Evolutionary conservation across 1,140 invertebrate genomes (phyloP), one percentile per base, ranked within the genome.

Genomic region (Solenopsis fugax): DNA sequence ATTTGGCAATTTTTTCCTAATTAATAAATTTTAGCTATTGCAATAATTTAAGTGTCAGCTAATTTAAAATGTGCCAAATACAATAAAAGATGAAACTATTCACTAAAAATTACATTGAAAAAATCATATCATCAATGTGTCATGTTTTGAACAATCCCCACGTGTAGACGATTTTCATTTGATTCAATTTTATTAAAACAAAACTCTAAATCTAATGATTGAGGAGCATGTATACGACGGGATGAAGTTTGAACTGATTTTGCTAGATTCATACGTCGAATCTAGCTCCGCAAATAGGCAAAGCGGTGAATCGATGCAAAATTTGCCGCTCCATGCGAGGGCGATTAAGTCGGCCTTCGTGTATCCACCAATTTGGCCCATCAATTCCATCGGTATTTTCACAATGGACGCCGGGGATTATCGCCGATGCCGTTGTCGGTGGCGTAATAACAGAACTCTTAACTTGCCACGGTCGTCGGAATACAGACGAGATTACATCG

Each of bases 381-480:
- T 71, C 64, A 71, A 56, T 81, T 45, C 21, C 37, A 45, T 45
- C 50, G 65, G 18, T 56, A 45, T 29, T 16, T 72, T 81, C 52
- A 60, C 60, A 67, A 80, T 18, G 24, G 56, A 41, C 9, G 50
- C n/a, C 58, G 18, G 7, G 7, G 34, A 71, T 81, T 56, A 81
- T 60, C 64, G 77, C 41, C 52, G 24, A 73, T 24, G 29, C 29
- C 12, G 37, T 7, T 41, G 10, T 13, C 58, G 5, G 24, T 56
- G 34, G 24, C 78, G 54, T 50, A 73, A 73, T 84, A 84, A 84
- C 41, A 75, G 54, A 73, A 50, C 41, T 84, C 41, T 60, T 24
- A 75, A 84, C 52, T 85, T 75, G 16, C 34, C n/a, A 75, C 48
- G 58, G 9, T 41, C 72, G 45, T 52, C 64, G 72, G 21, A 80